Percentiles rank a stretch among this genome's conserved stretches.
phyloP scores from a whole-genome alignment of 2,797 vertebrate genomes.

The Megalops cyprinoides region DNA sequence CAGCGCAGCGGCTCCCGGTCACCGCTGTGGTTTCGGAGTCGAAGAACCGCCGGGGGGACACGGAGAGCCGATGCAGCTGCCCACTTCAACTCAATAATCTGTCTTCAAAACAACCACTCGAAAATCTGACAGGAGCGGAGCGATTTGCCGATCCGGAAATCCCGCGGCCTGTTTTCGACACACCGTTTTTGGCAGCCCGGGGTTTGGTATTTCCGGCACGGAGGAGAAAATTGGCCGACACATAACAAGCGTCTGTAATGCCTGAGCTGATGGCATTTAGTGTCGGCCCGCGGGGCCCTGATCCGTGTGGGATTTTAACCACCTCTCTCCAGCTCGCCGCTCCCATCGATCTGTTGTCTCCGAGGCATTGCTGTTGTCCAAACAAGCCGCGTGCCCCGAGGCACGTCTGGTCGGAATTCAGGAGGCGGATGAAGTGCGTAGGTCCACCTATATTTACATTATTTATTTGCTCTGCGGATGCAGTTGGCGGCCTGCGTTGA shows the following conservation, averaged over 20 bases:
- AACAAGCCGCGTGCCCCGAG: background rate
- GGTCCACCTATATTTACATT: background rate
- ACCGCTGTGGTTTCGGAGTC: background rate
- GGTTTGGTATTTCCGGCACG: background rate
- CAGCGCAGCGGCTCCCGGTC: background rate
- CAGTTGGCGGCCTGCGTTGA: background rate
- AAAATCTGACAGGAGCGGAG: slow-evolving; percentile 5
- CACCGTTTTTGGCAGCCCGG: background rate
- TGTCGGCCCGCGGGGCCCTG: background rate
- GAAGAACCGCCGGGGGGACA: background rate
- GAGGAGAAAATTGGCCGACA: background rate
- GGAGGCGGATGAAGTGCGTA: background rate
- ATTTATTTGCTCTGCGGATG: background rate
- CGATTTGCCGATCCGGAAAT: background rate
- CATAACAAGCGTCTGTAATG: background rate
- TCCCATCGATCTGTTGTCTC: background rate
- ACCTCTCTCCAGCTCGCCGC: background rate
- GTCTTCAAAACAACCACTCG: slow-evolving; percentile 18
- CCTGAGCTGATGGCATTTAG: background rate
- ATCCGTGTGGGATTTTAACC: background rate
- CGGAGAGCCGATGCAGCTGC: background rate
- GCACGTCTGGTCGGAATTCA: background rate
- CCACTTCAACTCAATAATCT: slow-evolving; percentile 10
- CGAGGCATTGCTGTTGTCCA: slow-evolving; percentile 12
- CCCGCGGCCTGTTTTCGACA: background rate